phyloP scores from a whole-genome alignment of 2,113 vertebrate genomes.

The Climacteris rufus region DNA sequence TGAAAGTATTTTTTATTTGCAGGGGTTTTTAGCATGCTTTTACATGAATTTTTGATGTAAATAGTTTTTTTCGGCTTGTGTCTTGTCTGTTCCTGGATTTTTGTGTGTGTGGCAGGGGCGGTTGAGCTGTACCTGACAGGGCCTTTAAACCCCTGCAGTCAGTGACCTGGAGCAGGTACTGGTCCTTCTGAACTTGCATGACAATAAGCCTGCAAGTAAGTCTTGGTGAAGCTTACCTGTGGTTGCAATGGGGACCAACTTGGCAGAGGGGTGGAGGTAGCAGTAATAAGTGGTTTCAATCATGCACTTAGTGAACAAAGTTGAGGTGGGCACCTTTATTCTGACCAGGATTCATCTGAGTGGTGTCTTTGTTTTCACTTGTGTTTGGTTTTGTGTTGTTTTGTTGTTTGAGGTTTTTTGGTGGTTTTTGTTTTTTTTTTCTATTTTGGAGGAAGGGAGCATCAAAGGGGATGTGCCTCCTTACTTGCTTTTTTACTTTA shows the following conservation, averaged over 20 bases:
- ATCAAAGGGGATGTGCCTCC: background rate
- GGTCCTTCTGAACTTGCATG: no score
- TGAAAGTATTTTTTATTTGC: background rate
- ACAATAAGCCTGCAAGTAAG: background rate
- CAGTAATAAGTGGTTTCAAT: background rate
- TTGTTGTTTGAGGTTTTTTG: background rate
- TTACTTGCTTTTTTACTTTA: background rate
- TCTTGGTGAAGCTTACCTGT: background rate
- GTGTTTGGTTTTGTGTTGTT: background rate
- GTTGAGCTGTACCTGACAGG: background rate
- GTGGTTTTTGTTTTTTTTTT: background rate
- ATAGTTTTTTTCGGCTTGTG: background rate
- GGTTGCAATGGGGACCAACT: no score
- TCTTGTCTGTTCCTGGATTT: background rate
- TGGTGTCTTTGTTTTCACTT: background rate
- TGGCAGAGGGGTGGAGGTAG: background rate
- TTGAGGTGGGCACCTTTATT: background rate
- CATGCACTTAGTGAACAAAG: accelerated
- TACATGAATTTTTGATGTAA: no score
- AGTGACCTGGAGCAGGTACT: no score
- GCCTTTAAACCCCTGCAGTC: background rate
- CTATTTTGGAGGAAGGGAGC: accelerated
- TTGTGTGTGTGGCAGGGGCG: background rate
- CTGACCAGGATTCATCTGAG: background rate
- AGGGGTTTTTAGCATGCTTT: background rate